These are phyloP conservation scores for Hirundo rustica DNA, from an alignment of 2,797 vertebrate genomes.

Conservation along the genomic window DNA sequence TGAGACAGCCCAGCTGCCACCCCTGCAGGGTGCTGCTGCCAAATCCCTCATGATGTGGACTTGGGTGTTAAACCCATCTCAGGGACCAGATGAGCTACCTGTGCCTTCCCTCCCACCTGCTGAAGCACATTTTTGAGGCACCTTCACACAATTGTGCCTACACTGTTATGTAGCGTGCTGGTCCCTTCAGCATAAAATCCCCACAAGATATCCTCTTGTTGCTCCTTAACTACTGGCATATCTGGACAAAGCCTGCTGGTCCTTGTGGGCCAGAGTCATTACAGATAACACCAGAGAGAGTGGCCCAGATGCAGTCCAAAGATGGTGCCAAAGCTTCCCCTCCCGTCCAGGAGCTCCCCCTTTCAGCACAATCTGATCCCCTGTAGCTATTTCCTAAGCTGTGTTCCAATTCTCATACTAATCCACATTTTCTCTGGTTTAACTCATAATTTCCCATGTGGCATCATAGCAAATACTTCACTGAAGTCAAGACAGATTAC, in stretches of 20 bases:
- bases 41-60: too few species aligned
- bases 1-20: not conserved
- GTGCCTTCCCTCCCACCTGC: accelerated
- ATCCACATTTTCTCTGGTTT: slow-evolving; percentile 69
- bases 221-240: not conserved
- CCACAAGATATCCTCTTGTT: not conserved
- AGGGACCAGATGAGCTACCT: not conserved
- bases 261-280: not conserved
- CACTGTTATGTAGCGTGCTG: not conserved
- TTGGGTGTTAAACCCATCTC: not conserved
- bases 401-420: slow-evolving; percentile 42
- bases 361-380: slow-evolving; percentile 52
- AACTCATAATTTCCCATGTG: slow-evolving; percentile 70
- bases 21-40: not conserved
- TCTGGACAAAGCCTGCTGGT: not conserved
- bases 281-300: not conserved
- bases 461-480: slow-evolving; percentile 48
- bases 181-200: not conserved
- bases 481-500: slow-evolving; percentile 60
- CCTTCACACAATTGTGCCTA: too few species aligned
- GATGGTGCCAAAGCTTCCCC: not conserved
- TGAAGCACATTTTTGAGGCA: not conserved
- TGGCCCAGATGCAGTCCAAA: not conserved
- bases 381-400: slow-evolving; percentile 43
- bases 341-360: slow-evolving; percentile 19